Evolutionary conservation across 1,140 invertebrate species (phyloP), one percentile per base, ranked within the genome.

Genomic region (Nephila pilipes): DNA sequence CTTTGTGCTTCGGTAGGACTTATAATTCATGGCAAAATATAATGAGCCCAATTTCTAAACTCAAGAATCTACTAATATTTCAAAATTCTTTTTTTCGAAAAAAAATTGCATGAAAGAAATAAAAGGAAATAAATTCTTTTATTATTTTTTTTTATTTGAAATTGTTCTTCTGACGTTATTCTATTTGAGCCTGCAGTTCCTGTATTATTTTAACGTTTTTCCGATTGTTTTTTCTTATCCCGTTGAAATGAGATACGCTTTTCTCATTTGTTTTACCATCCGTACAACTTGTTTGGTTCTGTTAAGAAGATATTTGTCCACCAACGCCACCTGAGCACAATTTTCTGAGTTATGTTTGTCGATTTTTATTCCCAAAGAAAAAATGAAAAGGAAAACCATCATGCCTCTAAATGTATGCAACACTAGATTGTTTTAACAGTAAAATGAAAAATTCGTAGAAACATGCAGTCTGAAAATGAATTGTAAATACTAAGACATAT

Each of bases 261-360:
- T 88, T 88, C 87, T 75, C 60, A 75, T 54, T 88, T 88, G 87
- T 88, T 88, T 88, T 88, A 88, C 87, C 25, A 75, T 63, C 87
- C 18, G 57, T 25, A 57, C 25, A 87, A 63, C 32, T 38, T 75
- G 25, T 88, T 46, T 55, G 18, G 65, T 88, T 65, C 87, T 65
- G 38, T 88, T 88, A 88, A 88, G 87, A 88, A 69, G 87, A 88
- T 88, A 88, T 88, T 88, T 88, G 87, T 69, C 63, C 87, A 88
- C 32, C 60, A 54, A 69, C 22, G 25, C 87, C 87, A 88, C 87
- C 87, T 88, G 87, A 65, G 60, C 87, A 88, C 87, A 54, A 54
- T 54, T 88, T 75, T 88, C 85, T 87, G 85, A 87, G 85, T 87
- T 87, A 87, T 87, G 85, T 60, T 87, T 87, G 25, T 57, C 54